Conservation (phyloP, 92 coral and sea anemone species). For the Umimayanthus chanpuru region DNA sequence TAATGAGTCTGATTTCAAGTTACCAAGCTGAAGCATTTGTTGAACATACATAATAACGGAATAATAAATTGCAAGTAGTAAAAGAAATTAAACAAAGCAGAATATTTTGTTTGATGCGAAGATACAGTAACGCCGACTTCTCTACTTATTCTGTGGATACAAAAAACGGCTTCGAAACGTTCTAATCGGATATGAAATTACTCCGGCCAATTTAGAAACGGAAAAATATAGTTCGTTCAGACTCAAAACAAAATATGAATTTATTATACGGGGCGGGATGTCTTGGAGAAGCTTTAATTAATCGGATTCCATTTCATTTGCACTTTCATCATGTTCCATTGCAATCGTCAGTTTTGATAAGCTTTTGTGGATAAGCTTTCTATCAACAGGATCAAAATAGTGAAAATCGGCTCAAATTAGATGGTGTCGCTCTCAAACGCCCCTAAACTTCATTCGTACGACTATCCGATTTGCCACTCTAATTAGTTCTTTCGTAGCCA, state of each 20-base stretch:
- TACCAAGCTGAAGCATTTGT: background rate
- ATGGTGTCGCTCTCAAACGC: background rate
- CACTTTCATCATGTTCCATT: background rate
- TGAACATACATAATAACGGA: background rate
- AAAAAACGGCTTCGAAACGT: background rate
- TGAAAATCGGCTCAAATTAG: background rate
- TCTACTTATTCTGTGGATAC: background rate
- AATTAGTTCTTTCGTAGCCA: background rate
- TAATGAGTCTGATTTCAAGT: background rate
- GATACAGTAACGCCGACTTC: no score
- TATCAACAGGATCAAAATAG: background rate
- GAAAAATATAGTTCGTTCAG: no score
- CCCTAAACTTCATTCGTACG: background rate
- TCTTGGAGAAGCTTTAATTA: background rate
- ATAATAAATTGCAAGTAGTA: no score
- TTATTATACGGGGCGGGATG: background rate
- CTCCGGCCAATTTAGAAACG: background rate
- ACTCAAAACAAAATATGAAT: no score
- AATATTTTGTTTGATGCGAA: no score
- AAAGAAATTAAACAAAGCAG: background rate
- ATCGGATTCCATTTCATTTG: background rate
- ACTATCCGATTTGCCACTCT: background rate
- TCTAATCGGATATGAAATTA: no score
- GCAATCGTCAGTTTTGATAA: background rate
- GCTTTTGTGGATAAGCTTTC: background rate